Evolutionary conservation across 2,113 vertebrate genomes (phyloP).

Genomic region (Pavo muticus): DNA sequence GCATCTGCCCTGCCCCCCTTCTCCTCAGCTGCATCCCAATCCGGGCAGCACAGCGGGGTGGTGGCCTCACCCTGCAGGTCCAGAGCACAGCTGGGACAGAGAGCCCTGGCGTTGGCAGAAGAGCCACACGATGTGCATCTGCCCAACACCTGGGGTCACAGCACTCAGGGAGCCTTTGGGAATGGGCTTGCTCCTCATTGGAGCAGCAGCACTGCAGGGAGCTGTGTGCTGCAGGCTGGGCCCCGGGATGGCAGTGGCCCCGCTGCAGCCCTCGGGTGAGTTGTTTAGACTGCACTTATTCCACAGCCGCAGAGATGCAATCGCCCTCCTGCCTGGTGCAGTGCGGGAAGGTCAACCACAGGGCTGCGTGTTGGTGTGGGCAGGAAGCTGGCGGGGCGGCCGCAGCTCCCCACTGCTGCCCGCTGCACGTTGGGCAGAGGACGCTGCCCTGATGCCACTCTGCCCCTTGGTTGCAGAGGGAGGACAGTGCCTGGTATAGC

Average conservation of each 20-base stretch:
- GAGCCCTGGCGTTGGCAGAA: not conserved
- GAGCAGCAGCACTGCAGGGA: not conserved
- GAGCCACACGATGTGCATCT: not conserved
- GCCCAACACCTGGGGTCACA: not conserved
- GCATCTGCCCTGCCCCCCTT: not conserved
- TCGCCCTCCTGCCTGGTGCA: not conserved
- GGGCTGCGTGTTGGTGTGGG: not conserved
- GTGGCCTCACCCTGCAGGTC: not conserved
- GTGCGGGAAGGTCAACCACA: constrained; percentile 5
- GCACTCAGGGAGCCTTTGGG: not conserved
- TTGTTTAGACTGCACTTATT: not conserved
- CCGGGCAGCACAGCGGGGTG: too few relatives aligned
- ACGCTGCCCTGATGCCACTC: fast-evolving
- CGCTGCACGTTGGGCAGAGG: not conserved
- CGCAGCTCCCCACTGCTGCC: not conserved
- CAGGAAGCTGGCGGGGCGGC: not conserved
- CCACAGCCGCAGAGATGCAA: constrained; percentile 12
- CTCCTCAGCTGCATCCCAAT: not conserved
- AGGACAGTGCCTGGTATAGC: fast-evolving
- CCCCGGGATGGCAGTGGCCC: not conserved
- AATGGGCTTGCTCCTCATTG: not conserved
- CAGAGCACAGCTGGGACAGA: not conserved
- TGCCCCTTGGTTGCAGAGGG: fast-evolving
- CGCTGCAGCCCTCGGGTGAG: fast-evolving
- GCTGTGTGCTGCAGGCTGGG: not conserved